A percentile compares a stretch with the other conserved stretches of the same genome.
Conservation (phyloP, 2,888 invertebrate species). For the Tenthredo livida region DNA sequence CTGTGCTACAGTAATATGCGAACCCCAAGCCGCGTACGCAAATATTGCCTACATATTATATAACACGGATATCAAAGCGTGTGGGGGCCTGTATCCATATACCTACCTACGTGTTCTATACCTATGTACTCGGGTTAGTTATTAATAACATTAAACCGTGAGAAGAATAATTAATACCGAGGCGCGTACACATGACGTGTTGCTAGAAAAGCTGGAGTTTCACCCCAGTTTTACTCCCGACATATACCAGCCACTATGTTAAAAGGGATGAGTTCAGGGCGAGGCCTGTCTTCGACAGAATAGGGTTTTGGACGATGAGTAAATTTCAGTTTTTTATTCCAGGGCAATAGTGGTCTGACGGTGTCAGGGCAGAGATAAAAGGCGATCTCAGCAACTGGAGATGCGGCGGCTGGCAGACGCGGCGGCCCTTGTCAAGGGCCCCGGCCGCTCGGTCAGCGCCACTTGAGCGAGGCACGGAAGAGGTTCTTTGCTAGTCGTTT, state of each 20-base stretch:
- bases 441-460: slow-evolving; percentile 62
- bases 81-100: not conserved
- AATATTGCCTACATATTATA: slow-evolving; percentile 4
- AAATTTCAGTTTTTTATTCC: not conserved
- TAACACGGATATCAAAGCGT: slow-evolving; percentile 34
- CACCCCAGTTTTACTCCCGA: not conserved
- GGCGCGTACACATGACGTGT: not conserved
- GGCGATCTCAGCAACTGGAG: slow-evolving; percentile 18
- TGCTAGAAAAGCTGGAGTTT: not conserved
- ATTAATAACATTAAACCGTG: slow-evolving; percentile 41
- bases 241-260: not conserved
- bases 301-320: not conserved
- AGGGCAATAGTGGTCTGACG: slow-evolving; percentile 36
- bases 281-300: not conserved
- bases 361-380: not conserved
- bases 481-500: slow-evolving; percentile 59
- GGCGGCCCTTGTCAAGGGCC: slow-evolving; percentile 61
- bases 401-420: slow-evolving; percentile 57
- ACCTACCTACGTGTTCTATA: not conserved
- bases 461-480: slow-evolving; percentile 65
- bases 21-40: slow-evolving; percentile 1
- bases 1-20: not conserved
- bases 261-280: not conserved
- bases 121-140: slow-evolving; percentile 5
- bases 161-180: slow-evolving; percentile 39